Conservation (phyloP, 2,888 invertebrate species). For the Gasteruption jaculator region DNA sequence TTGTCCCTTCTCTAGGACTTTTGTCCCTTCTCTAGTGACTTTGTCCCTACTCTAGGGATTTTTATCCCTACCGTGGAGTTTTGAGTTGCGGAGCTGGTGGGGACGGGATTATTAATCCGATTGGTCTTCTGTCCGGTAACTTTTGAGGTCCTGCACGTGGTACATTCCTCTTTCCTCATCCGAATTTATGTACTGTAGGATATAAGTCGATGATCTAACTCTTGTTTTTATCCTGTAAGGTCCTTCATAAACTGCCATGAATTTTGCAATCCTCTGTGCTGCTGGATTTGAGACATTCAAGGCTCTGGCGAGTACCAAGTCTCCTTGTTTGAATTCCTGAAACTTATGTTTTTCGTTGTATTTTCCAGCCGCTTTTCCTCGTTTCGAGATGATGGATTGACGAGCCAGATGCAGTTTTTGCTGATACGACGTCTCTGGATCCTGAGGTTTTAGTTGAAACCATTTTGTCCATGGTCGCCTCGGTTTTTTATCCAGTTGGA, state of each 20-base stretch:
- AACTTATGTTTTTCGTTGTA: slow-evolving; percentile 5
- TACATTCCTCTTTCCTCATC: background rate
- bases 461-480: slow-evolving; percentile 5
- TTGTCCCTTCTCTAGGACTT: too few species aligned
- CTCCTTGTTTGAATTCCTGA: background rate
- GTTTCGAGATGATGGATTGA: background rate
- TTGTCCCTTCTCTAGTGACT: too few species aligned
- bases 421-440: background rate
- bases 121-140: too few species aligned
- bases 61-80: too few species aligned
- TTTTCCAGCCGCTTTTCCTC: background rate
- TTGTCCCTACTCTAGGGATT: too few species aligned
- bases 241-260: background rate
- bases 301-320: background rate
- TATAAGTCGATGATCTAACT: background rate
- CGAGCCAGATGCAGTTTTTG: background rate
- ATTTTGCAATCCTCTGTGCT: background rate
- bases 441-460: background rate
- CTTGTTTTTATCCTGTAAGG: background rate
- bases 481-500: slow-evolving; percentile 4
- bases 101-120: too few species aligned
- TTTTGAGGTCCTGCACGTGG: background rate
- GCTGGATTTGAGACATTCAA: background rate
- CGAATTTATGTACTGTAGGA: background rate
- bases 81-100: too few species aligned